Evolutionary conservation across 2,113 vertebrate species (phyloP).

Genomic region (Brachirus orientalis): DNA sequence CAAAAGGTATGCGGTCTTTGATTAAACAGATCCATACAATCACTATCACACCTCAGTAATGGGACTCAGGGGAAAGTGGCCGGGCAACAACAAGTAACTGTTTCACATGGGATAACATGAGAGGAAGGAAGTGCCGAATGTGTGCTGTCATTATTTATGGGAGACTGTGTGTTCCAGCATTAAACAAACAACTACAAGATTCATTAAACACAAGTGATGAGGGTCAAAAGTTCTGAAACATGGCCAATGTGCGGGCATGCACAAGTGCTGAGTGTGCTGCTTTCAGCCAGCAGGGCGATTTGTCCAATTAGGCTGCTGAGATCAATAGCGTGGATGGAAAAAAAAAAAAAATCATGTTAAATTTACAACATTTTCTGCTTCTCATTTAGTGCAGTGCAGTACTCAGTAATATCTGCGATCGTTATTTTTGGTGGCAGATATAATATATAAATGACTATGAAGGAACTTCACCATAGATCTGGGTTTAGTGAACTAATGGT

Average conservation of each 20-base stretch:
- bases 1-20: slow-evolving; percentile 22
- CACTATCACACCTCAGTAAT: slow-evolving; percentile 30
- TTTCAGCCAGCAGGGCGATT: slow-evolving; percentile 9
- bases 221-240: slow-evolving; percentile 7
- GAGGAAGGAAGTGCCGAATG: slow-evolving; percentile 21
- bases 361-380: neutral
- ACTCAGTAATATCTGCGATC: neutral
- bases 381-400: neutral
- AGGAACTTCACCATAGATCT: slow-evolving; percentile 3
- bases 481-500: slow-evolving; percentile 4
- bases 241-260: neutral
- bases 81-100: slow-evolving; percentile 18
- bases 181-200: slow-evolving; percentile 14
- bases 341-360: neutral
- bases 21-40: slow-evolving; percentile 24
- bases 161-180: slow-evolving; percentile 9
- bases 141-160: slow-evolving; percentile 2
- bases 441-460: neutral
- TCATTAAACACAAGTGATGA: neutral
- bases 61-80: slow-evolving; percentile 35
- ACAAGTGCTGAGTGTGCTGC: slow-evolving; percentile 16
- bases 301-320: neutral
- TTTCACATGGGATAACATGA: slow-evolving; percentile 27
- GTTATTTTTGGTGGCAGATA: neutral
- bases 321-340: neutral